phyloP scores from a whole-genome alignment of 1,140 invertebrate species.

The Bilobella aurantiaca region DNA sequence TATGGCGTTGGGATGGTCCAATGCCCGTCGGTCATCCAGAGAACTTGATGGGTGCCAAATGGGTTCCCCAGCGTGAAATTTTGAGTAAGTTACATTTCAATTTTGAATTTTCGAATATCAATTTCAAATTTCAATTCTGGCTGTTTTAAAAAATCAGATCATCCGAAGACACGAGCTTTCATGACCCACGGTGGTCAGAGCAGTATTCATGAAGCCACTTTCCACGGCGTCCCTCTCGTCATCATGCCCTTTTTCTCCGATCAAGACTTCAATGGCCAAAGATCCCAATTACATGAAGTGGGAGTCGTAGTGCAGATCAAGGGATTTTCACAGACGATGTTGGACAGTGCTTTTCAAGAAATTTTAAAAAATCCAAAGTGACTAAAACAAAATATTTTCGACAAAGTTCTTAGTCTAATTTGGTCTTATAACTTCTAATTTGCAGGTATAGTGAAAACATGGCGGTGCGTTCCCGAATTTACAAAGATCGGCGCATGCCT shows the following conservation, averaged over 20 bases:
- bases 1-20: conserved; percentile 13
- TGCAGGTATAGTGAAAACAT: conserved; percentile 40
- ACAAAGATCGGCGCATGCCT: conserved; percentile 45
- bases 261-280: conserved; percentile 22
- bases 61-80: conserved; percentile 31
- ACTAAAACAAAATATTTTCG: neutral
- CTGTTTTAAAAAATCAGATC: conserved; percentile 26
- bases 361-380: conserved; percentile 31
- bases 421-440: neutral
- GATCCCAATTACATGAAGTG: conserved; percentile 18
- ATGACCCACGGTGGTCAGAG: conserved; percentile 33
- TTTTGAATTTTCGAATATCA: no score
- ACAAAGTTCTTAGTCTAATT: neutral
- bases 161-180: conserved; percentile 28
- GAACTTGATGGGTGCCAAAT: conserved; percentile 18
- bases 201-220: conserved; percentile 26
- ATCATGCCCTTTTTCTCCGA: conserved; percentile 31
- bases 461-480: conserved; percentile 35
- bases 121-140: no score
- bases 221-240: conserved; percentile 28
- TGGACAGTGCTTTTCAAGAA: conserved; percentile 19
- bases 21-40: conserved; percentile 11
- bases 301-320: conserved; percentile 26
- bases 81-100: no score
- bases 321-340: conserved; percentile 11